These are phyloP conservation scores for Sclerurus mexicanus DNA, from an alignment of 2,113 vertebrate species.

Conservation along the genomic window DNA sequence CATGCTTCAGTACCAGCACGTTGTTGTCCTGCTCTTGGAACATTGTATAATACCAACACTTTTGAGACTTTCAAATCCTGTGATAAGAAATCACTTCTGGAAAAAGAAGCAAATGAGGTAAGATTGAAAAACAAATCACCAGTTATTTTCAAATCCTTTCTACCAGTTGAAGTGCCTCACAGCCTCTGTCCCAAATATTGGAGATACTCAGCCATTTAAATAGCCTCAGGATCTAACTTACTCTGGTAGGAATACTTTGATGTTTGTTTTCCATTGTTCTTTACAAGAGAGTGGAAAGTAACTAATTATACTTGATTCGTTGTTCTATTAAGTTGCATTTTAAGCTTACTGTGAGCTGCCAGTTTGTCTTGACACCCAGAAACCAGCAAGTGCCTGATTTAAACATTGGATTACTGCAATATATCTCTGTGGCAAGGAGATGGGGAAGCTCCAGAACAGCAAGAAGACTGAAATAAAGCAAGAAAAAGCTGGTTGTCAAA, in stretches of 20 bases:
- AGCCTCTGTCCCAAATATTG: background rate
- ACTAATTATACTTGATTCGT: background rate
- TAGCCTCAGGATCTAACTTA: background rate
- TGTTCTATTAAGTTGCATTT: background rate
- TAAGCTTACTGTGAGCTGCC: background rate
- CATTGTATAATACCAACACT: conserved; percentile 92
- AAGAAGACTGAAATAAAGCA: background rate
- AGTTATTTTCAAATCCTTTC: background rate
- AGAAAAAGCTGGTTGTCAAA: background rate
- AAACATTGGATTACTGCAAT: background rate
- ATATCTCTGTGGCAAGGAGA: background rate
- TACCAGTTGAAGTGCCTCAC: background rate
- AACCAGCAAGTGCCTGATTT: background rate
- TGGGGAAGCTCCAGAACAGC: background rate
- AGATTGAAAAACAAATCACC: background rate
- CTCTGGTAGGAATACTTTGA: background rate
- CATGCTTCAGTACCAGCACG: conserved; percentile 83
- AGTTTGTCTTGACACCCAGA: background rate
- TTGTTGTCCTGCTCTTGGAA: conserved; percentile 88
- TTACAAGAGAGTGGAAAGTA: background rate
- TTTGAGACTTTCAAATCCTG: conserved; percentile 91
- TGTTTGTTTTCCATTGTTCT: background rate
- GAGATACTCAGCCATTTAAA: background rate
- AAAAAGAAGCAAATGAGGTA: conserved; percentile 89
- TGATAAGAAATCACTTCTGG: conserved; percentile 92